Base-by-base conservation (phyloP, 1,140 invertebrate genomes). In the Elymnias hypermnestra region DNA sequence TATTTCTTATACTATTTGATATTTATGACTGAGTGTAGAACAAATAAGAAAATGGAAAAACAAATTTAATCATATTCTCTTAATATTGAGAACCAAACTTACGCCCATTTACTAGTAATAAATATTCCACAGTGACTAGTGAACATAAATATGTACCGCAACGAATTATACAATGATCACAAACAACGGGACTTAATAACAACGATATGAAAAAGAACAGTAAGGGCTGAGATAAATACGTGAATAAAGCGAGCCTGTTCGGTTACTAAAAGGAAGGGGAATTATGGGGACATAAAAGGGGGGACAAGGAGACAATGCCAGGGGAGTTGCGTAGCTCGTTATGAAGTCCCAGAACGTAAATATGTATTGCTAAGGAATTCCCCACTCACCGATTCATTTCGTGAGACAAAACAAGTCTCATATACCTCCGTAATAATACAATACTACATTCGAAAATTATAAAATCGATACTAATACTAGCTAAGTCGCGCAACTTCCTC, bases 201-300 rank as follows among this genome's bases (percentile, higher is more conserved):
- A 52, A 50, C 58, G 59, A 73, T 71, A 64, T 70, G 64, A 68
- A 70, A 72, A 71, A 63, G 62, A 58, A 61, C 57, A 65, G 57
- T 61, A 63, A 61, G 50, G 56, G 44, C 35, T 22, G 59, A 53
- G 29, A 46, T 56, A 52, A 66, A 66, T 58, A 57, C 59, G 52
- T 47, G 50, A 47, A 65, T 67, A 57, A 64, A 71, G 53, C 26
- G 51, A 52, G 50, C 40, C 54, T 57, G 51, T 38, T 56, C 52
- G 53, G 53, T 68, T 61, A 58, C 33, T 42, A 49, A 49, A 42
- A 49, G 40, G 43, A 38, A 43, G 39, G 46, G 51, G 51, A 53
- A 53, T 53, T 47, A 53, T 53, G 33, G 44, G 43, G 39, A 53
- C 44, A 33, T 53, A 47, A 53, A 53, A 46, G 45, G 25, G 35